Evolutionary conservation across 2,113 vertebrate species (phyloP), one percentile per base, ranked within the genome.

Genomic region (Alethe castanea): DNA sequence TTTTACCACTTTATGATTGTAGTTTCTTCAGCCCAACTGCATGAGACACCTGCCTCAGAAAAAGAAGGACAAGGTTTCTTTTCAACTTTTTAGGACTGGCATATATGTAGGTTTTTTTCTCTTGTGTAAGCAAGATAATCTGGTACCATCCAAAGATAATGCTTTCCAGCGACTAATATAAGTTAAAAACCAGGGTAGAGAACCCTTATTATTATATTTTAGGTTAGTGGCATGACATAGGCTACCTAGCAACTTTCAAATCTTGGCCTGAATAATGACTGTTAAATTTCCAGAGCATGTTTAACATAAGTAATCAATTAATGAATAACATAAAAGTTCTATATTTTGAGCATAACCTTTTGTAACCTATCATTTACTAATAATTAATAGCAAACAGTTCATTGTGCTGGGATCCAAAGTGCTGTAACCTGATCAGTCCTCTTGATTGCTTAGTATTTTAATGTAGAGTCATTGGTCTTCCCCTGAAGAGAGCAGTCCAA

Each of bases 11-110:
- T 54, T 36, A 14, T 3, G 16, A 7, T 3, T 62, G 35, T 19
- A 19, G n/a, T 47, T 73, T 35, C 54, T 73, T 59, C 52, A 81
- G 35, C 5, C 24, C 19, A 38, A 19, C 20, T 20, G 11, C 0
- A 1, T 47, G 25, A 72, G 45, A 40, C 3, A 19, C 8, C 6
- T 44, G 28, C 3, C 1, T 3, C 26, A 14, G 28, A 20, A 47
- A 53, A 81, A 84, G 29, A 64, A 82, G 12, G 31, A 33, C 7
- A 57, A 40, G 5, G 11, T 36, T 88, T 64, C 16, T 28, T 56
- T 59, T 53, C 28, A 59, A 0, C 16, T 60, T 69, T 62, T 86
- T 20, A 59, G 66, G 47, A n/a, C 0, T 77, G 45, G 4, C n/a
- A n/a, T 19, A 2, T 12, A 47, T 22, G 3, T 20, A 33, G 25